Conservation (phyloP, 2,888 invertebrate species). For the Drosophila yooni region DNA sequence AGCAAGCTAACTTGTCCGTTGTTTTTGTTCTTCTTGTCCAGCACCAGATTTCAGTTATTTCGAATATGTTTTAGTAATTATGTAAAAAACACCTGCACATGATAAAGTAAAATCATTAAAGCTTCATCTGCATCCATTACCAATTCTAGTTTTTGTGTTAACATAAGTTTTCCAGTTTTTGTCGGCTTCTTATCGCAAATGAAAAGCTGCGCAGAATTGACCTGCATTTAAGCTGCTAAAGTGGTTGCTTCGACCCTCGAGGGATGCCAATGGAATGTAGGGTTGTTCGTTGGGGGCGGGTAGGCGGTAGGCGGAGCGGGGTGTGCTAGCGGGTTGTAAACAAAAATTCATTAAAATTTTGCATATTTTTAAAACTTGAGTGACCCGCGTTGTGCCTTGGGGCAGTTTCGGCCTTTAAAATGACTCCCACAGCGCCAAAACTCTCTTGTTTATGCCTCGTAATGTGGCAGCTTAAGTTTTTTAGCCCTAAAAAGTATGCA, state of each 20-base stretch:
- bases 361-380: constrained; percentile 79
- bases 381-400: constrained; percentile 70
- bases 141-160: constrained; percentile 46
- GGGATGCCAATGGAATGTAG: constrained; percentile 33
- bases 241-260: constrained; percentile 39
- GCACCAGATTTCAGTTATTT: neutral
- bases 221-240: constrained; percentile 76
- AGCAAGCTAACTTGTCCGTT: too few species aligned
- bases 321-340: constrained; percentile 39
- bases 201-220: constrained; percentile 56
- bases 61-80: neutral
- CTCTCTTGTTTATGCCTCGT: constrained; percentile 70
- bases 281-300: neutral
- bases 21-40: neutral
- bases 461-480: constrained; percentile 78
- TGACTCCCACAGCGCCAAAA: constrained; percentile 37
- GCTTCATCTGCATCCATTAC: neutral
- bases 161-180: constrained; percentile 36
- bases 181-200: constrained; percentile 54
- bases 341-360: constrained; percentile 80
- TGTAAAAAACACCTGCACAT: neutral
- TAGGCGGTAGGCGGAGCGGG: neutral
- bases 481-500: constrained; percentile 53
- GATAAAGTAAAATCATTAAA: neutral
- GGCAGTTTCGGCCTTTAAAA: constrained; percentile 54